Evolutionary conservation across 2,113 vertebrate genomes (phyloP).

Genomic region (Rhipidura dahli): DNA sequence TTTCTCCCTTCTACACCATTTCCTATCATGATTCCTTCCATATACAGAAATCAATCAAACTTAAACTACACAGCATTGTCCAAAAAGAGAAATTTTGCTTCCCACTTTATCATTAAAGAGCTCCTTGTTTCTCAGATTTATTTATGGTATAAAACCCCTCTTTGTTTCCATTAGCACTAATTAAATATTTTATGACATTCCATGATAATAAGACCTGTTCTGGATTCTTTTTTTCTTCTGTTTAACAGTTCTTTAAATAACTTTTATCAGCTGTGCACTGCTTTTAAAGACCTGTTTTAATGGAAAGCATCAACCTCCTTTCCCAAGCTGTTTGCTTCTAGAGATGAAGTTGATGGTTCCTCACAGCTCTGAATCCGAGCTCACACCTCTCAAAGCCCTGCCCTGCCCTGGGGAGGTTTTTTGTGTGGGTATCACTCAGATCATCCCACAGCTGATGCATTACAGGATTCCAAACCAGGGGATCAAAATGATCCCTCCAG

Average conservation of each 20-base stretch:
- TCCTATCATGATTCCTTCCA: background rate
- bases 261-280: background rate
- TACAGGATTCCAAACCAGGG: background rate
- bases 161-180: conserved; percentile 45
- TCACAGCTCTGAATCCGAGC: background rate
- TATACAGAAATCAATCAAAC: background rate
- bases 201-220: background rate
- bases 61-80: background rate
- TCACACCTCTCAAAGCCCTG: background rate
- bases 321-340: background rate
- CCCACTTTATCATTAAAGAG: background rate
- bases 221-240: background rate
- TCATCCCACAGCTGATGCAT: background rate
- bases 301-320: background rate
- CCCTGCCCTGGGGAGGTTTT: background rate
- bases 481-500: background rate
- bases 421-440: background rate
- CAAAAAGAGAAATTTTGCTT: background rate
- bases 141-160: background rate
- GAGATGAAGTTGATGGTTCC: background rate
- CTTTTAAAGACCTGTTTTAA: background rate
- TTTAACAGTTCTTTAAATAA: background rate
- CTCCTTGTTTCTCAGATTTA: background rate
- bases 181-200: conserved; percentile 25
- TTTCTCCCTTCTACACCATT: background rate